phyloP scores from a whole-genome alignment of 92 coral and sea anemone species.

The Epizoanthus ramosus region DNA sequence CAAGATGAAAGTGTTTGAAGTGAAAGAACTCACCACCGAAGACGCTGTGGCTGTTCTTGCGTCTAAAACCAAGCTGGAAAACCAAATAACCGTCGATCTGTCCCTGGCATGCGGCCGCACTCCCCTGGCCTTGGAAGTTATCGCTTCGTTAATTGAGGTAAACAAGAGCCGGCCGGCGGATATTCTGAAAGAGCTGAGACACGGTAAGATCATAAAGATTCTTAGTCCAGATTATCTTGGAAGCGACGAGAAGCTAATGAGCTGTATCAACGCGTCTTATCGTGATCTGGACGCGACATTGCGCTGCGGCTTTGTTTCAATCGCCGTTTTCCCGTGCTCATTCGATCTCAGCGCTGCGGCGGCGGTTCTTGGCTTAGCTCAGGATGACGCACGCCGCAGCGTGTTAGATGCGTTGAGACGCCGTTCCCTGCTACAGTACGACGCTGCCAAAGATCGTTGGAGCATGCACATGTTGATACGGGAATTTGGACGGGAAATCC shows the following conservation, averaged over 20 bases:
- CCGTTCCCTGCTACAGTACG: slow-evolving; percentile 39
- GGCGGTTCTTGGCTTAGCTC: slow-evolving; percentile 37
- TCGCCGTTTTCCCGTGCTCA: slow-evolving; percentile 47
- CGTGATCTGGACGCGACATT: slow-evolving; percentile 17
- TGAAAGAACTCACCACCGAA: slow-evolving; percentile 18
- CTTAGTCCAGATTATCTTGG: slow-evolving; percentile 48
- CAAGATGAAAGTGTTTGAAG: slow-evolving; percentile 30
- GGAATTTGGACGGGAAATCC: slow-evolving; percentile 34
- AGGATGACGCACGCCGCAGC: slow-evolving; percentile 25
- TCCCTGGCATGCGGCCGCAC: slow-evolving; percentile 30
- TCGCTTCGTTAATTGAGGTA: slow-evolving; percentile 34
- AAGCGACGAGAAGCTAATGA: slow-evolving; percentile 41
- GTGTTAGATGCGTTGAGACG: slow-evolving; percentile 19
- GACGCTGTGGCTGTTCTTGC: slow-evolving; percentile 28
- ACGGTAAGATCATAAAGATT: slow-evolving; percentile 33
- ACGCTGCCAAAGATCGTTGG: slow-evolving; percentile 40
- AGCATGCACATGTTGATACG: slow-evolving; percentile 37
- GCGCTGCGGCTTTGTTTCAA: slow-evolving; percentile 30
- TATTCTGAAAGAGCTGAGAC: slow-evolving; percentile 33
- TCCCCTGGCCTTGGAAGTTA: slow-evolving; percentile 41
- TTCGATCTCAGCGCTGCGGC: slow-evolving; percentile 41
- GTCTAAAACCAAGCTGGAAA: slow-evolving; percentile 9
- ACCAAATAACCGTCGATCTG: slow-evolving; percentile 15
- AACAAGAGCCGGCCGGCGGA: slow-evolving; percentile 10
- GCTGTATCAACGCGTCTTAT: slow-evolving; percentile 43